Evolutionary conservation across 2,888 invertebrate species (phyloP), one percentile per base, ranked within the genome.

Genomic region (Tipula vernalis): DNA sequence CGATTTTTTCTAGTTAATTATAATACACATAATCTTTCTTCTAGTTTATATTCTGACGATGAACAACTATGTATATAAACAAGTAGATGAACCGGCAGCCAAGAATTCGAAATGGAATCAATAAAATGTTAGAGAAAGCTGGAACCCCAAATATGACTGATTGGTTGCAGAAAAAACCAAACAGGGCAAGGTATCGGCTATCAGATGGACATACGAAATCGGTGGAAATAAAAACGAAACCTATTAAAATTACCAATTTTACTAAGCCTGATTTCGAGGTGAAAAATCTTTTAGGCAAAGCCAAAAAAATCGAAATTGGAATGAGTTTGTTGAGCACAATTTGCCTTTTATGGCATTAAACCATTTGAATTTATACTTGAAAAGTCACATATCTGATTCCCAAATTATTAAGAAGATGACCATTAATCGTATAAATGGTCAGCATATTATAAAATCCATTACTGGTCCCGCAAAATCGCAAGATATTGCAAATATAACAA

Each of bases 401-500:
- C 47, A 86, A 36, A 87, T 87, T 41, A 51, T 86, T 6, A 86
- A 87, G 42, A 87, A 87, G 44, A 83, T 86, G 39, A 47, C 41
- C 2, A 39, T 86, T 39, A 71, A 83, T 47, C 42, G 86, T 57
- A 85, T 51, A 10, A 87, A 87, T 71, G 87, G 44, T 2, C 84
- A 87, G 39, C 12, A 87, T 86, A 87, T 88, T 39, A 42, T 87
- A 4, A 87, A 42, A 85, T 28, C 44, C 15, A n/a, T 86, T 12
- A 87, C 86, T 36, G 87, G 87, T 28, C 87, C 87, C 41, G 87
- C 71, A 85, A 87, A 87, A 39, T 85, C 86, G 4, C 15, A 86
- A 36, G 4, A 85, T 8, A 87, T 87, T 10, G n/a, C n/a, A 18
- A 41, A 36, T 1, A 36, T 87, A 47, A 84, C 86, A 18, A 87